phyloP scores from a whole-genome alignment of 64 coral and sea anemone genomes.

The Montipora cactus region DNA sequence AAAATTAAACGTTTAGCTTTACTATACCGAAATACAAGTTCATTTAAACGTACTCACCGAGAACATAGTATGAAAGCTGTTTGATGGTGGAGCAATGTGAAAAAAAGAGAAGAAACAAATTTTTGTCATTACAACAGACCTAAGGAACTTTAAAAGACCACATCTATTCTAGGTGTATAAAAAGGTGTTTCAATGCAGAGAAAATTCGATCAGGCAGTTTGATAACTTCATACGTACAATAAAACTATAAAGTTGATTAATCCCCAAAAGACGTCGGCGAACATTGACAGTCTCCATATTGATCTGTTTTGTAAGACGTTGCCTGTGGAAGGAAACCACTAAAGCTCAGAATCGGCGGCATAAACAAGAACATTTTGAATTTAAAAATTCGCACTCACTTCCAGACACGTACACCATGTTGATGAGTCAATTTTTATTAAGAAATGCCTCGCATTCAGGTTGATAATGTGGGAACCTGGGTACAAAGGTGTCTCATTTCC shows the following conservation, averaged over 20 bases:
- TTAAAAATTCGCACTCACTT: slow-evolving; percentile 30
- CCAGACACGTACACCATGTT: slow-evolving; percentile 69
- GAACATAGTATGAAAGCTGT: slow-evolving; percentile 79
- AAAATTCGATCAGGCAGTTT: too few species aligned
- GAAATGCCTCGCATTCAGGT: slow-evolving; percentile 18
- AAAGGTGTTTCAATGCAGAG: too few species aligned
- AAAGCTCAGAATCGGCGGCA: not conserved
- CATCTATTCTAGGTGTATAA: not conserved
- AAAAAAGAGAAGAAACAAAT: not conserved
- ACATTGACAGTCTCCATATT: slow-evolving; percentile 69
- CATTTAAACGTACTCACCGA: slow-evolving; percentile 39
- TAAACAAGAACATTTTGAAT: not conserved
- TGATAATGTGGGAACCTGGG: not conserved
- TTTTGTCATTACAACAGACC: not conserved
- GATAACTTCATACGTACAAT: not conserved
- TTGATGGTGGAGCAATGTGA: not conserved
- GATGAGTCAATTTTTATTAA: slow-evolving; percentile 38
- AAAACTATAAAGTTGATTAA: slow-evolving; percentile 68
- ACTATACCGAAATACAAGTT: too few species aligned
- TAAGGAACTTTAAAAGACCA: not conserved
- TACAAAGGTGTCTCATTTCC: slow-evolving; percentile 5
- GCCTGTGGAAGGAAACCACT: slow-evolving; percentile 29
- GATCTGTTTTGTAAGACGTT: slow-evolving; percentile 75
- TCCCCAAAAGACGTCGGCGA: slow-evolving; percentile 78
- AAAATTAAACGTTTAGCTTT: too few species aligned